A percentile compares a stretch with the other conserved stretches of the same genome.
phyloP scores from a whole-genome alignment of 2,888 invertebrate species.

The Esperia sulphurella region DNA sequence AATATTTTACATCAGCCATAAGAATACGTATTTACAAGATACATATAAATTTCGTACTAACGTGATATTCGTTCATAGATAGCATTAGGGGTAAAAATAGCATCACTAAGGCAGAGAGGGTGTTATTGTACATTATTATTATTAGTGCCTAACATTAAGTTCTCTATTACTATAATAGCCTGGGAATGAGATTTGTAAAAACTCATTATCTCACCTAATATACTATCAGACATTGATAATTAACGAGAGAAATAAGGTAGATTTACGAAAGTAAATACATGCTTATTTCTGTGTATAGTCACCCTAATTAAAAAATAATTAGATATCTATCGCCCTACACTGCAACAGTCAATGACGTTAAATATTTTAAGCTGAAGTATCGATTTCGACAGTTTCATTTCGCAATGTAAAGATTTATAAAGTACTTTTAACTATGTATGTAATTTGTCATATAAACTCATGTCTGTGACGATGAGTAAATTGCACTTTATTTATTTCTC shows the following conservation, averaged over 20 bases:
- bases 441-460: no score
- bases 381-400: no score
- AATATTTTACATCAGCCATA: slow-evolving; percentile 65
- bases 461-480: no score
- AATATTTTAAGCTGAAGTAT: no score
- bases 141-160: slow-evolving; percentile 54
- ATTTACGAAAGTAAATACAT: slow-evolving; percentile 41
- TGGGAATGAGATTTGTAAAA: slow-evolving; percentile 33
- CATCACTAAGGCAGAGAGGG: slow-evolving; percentile 76
- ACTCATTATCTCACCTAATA: slow-evolving; percentile 30
- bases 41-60: slow-evolving; percentile 58
- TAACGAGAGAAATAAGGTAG: slow-evolving; percentile 45
- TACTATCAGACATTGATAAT: slow-evolving; percentile 34
- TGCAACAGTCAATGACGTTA: neutral
- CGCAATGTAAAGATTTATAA: no score
- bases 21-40: slow-evolving; percentile 71
- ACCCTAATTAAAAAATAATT: slow-evolving; percentile 51
- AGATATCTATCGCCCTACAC: slow-evolving; percentile 37
- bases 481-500: no score
- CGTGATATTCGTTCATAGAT: slow-evolving; percentile 57
- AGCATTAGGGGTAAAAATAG: slow-evolving; percentile 71
- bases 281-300: slow-evolving; percentile 32
- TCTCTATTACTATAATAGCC: slow-evolving; percentile 43
- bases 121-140: slow-evolving; percentile 71
- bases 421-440: no score